Conservation (phyloP, 2,888 invertebrate genomes). For the Erebia aethiops region DNA sequence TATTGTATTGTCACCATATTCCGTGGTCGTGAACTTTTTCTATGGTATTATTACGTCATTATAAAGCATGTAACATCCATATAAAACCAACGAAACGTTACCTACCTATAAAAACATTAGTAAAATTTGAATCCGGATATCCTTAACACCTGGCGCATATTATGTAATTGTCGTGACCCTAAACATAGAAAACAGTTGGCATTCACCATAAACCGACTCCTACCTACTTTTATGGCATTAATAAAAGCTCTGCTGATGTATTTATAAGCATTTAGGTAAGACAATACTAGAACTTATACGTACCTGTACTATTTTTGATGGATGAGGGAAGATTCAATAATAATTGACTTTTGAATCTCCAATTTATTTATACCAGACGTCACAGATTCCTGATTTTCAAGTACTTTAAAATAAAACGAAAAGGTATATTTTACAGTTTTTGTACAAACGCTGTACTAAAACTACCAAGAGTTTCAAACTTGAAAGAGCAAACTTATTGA, state of each 20-base stretch:
- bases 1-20: neutral
- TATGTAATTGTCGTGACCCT: neutral
- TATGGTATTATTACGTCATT: constrained; percentile 11
- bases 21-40: constrained; percentile 12
- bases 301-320: neutral
- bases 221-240: neutral
- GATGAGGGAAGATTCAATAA: too few species aligned
- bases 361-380: too few species aligned
- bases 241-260: neutral
- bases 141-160: constrained; percentile 18
- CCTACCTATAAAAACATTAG: constrained; percentile 17
- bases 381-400: too few species aligned
- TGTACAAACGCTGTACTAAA: too few species aligned
- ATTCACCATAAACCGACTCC: neutral
- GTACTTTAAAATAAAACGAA: too few species aligned
- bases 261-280: too few species aligned
- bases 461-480: too few species aligned
- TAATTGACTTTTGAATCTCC: too few species aligned
- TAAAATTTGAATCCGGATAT: constrained; percentile 26
- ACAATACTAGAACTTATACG: too few species aligned
- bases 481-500: too few species aligned
- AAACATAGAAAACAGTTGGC: neutral
- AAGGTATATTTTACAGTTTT: too few species aligned
- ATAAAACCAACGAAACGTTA: constrained; percentile 2
- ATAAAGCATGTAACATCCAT: constrained; percentile 11